Conservation (phyloP, 2,113 vertebrate genomes). For the Indri indri region DNA sequence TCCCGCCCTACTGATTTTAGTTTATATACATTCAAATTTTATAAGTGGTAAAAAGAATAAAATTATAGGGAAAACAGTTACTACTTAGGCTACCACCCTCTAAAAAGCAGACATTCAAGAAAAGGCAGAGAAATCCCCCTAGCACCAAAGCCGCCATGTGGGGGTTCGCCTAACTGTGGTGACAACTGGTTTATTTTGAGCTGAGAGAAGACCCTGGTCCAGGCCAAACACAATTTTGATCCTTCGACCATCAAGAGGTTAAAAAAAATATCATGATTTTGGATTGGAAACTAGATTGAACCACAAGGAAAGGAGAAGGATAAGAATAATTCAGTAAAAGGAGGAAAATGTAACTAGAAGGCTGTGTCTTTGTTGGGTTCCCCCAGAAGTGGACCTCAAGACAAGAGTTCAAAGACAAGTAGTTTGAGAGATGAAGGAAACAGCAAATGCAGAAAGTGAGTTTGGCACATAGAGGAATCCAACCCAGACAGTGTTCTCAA, state of each 20-base stretch:
- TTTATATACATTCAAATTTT: neutral
- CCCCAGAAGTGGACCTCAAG: neutral
- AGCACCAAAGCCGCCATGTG: rapidly evolving
- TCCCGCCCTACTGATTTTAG: neutral
- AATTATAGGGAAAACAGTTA: neutral
- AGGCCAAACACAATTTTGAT: neutral
- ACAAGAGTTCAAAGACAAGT: neutral
- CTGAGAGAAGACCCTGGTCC: neutral
- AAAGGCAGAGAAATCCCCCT: neutral
- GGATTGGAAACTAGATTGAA: neutral
- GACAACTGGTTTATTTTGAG: neutral
- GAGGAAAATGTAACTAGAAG: neutral
- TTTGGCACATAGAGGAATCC: neutral
- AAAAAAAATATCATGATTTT: neutral
- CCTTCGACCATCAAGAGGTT: neutral
- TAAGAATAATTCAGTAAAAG: neutral
- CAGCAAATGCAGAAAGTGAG: neutral
- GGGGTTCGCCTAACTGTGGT: too few relatives aligned
- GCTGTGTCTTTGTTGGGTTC: neutral
- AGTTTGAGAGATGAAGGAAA: neutral
- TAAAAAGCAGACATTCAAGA: neutral
- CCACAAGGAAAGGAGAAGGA: neutral
- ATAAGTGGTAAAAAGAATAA: neutral
- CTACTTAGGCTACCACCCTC: neutral
- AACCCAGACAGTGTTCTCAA: too few relatives aligned